These are phyloP conservation scores for Caloenas nicobarica DNA, from an alignment of 2,113 vertebrate species.

Conservation along the genomic window DNA sequence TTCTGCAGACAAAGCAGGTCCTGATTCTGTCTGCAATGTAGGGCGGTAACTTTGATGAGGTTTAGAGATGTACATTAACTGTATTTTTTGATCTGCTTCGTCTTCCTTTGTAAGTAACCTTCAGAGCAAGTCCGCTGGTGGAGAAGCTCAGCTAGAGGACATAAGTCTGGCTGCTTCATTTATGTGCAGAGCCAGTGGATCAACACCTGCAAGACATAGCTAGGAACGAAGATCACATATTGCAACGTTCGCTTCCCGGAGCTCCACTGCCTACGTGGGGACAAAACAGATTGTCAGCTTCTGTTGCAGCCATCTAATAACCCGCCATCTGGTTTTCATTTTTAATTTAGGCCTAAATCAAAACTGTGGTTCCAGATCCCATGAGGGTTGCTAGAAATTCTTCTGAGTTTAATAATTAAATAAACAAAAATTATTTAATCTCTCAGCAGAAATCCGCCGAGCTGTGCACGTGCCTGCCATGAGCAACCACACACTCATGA, in stretches of 20 bases:
- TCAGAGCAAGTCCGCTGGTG: neutral
- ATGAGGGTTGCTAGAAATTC: neutral
- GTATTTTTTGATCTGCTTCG: neutral
- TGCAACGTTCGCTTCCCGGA: neutral
- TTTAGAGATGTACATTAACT: neutral
- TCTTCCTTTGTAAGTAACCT: conserved; percentile 5
- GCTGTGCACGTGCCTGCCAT: conserved; percentile 19
- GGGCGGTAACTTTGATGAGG: neutral
- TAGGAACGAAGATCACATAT: neutral
- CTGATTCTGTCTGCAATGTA: neutral
- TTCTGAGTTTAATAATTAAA: conserved; percentile 41
- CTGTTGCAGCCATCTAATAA: conserved; percentile 26
- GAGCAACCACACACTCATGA: neutral
- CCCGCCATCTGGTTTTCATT: conserved; percentile 42
- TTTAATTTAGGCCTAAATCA: conserved; percentile 20
- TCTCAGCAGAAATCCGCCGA: neutral
- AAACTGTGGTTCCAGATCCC: neutral
- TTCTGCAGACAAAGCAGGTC: neutral
- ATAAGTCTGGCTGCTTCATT: neutral
- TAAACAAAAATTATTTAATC: conserved; percentile 11
- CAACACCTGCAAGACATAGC: conserved; percentile 35
- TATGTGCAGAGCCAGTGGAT: neutral
- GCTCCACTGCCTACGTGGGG: neutral
- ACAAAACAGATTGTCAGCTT: conserved; percentile 24
- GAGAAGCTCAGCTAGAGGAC: neutral